phyloP scores from a whole-genome alignment of 2,797 vertebrate genomes.

The Toxotes lorentzi region DNA sequence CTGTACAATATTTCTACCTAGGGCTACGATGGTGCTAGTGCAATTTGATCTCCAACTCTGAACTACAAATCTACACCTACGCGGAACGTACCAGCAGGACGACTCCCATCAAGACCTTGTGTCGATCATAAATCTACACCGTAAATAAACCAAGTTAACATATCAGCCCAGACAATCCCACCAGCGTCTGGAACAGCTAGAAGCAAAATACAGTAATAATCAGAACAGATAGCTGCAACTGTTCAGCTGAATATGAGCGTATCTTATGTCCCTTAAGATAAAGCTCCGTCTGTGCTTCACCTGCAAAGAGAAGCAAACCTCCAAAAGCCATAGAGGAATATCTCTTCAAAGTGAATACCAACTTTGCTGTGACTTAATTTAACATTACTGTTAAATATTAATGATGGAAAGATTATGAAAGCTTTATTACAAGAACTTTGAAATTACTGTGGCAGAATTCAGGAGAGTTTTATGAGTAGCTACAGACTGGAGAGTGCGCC shows the following conservation, averaged over 20 bases:
- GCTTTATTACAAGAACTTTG: conserved; percentile 27
- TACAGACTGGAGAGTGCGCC: not conserved
- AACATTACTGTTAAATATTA: conserved; percentile 20
- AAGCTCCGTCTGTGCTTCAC: not conserved
- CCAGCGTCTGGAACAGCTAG: not conserved
- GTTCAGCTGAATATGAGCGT: not conserved
- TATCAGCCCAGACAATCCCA: not conserved
- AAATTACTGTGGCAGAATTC: conserved; percentile 17
- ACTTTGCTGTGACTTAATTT: conserved; percentile 4
- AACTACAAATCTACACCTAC: not conserved
- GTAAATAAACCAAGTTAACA: not conserved
- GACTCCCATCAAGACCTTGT: conserved; percentile 1
- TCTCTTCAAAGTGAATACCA: not conserved
- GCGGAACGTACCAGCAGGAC: not conserved
- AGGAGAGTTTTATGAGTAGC: conserved; percentile 12
- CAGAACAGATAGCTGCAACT: not conserved
- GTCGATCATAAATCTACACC: not conserved
- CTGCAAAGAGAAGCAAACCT: not conserved
- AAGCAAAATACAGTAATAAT: not conserved
- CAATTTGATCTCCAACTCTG: conserved; percentile 4
- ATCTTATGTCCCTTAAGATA: not conserved
- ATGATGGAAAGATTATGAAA: not conserved
- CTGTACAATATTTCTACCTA: not conserved
- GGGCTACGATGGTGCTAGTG: not conserved
- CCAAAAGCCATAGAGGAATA: not conserved